phyloP scores from a whole-genome alignment of 2,888 invertebrate species.

The Plebejus melissa region DNA sequence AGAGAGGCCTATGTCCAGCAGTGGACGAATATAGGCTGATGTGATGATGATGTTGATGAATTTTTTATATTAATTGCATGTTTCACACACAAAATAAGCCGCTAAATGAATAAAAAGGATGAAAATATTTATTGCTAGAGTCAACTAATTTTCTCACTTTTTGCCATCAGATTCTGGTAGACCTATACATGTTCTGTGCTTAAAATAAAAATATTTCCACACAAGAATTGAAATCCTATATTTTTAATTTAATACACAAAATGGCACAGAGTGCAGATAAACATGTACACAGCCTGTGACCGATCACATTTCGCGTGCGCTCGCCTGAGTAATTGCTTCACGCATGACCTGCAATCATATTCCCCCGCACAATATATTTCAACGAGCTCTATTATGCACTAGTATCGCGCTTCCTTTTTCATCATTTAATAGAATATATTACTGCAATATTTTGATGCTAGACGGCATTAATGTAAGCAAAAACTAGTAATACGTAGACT shows the following conservation, averaged over 20 bases:
- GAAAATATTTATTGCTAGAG: too few species aligned
- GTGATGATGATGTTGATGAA: too few species aligned
- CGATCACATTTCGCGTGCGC: neutral
- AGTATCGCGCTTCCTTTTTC: neutral
- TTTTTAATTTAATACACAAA: neutral
- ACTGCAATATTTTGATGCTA: too few species aligned
- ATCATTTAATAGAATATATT: neutral
- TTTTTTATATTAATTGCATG: too few species aligned
- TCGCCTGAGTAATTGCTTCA: slow-evolving; percentile 15
- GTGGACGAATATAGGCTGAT: too few species aligned
- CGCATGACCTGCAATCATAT: slow-evolving; percentile 20
- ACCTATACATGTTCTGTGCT: neutral
- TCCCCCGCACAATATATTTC: neutral
- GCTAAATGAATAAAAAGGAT: too few species aligned
- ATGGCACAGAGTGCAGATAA: neutral
- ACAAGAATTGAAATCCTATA: neutral
- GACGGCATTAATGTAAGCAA: neutral
- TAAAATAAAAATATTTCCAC: neutral
- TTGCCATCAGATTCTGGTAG: too few species aligned
- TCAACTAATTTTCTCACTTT: too few species aligned
- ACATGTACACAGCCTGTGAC: neutral
- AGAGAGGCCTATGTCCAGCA: too few species aligned
- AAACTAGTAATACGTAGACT: neutral
- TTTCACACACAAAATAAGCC: too few species aligned
- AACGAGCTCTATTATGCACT: neutral